A percentile compares a stretch with the other conserved stretches of the same genome.
Conservation (phyloP, 2,888 invertebrate genomes). For the Altica lythri region DNA sequence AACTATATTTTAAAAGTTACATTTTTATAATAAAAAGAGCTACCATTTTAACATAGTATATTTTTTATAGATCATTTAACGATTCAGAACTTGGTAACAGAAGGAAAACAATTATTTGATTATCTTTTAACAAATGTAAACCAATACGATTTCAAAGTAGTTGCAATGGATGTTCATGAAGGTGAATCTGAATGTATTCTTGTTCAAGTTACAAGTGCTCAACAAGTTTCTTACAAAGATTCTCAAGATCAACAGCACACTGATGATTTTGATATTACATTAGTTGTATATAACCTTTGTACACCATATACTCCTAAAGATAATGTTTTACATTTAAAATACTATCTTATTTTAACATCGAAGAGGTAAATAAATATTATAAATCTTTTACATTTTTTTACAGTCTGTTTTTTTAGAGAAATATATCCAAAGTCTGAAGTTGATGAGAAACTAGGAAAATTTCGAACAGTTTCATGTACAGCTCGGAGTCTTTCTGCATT, state of each 20-base stretch:
- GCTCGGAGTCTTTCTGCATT: constrained; percentile 42
- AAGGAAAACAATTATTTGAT: constrained; percentile 69
- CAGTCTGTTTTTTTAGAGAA: constrained; percentile 54
- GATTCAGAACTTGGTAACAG: constrained; percentile 65
- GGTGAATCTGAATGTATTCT: constrained; percentile 64
- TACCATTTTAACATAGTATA: constrained; percentile 10
- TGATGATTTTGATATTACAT: constrained; percentile 70
- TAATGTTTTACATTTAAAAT: constrained; percentile 60
- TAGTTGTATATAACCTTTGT: constrained; percentile 67
- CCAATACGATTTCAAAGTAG: constrained; percentile 69
- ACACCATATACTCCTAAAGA: constrained; percentile 50
- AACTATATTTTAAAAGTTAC: too few relatives aligned
- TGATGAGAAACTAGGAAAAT: constrained; percentile 65
- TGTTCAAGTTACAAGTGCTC: constrained; percentile 64
- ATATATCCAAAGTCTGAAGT: constrained; percentile 66
- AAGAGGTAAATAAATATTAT: constrained; percentile 53
- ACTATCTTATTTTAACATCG: constrained; percentile 66
- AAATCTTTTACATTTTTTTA: constrained; percentile 12
- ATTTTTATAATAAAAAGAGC: too few relatives aligned
- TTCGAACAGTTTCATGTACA: constrained; percentile 62
- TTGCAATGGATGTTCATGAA: constrained; percentile 62
- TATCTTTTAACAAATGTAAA: constrained; percentile 72
- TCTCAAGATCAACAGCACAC: constrained; percentile 64
- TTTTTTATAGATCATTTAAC: constrained; percentile 60
- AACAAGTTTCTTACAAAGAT: constrained; percentile 64